phyloP scores from a whole-genome alignment of 2,113 vertebrate genomes.

The Aplodontia rufa region DNA sequence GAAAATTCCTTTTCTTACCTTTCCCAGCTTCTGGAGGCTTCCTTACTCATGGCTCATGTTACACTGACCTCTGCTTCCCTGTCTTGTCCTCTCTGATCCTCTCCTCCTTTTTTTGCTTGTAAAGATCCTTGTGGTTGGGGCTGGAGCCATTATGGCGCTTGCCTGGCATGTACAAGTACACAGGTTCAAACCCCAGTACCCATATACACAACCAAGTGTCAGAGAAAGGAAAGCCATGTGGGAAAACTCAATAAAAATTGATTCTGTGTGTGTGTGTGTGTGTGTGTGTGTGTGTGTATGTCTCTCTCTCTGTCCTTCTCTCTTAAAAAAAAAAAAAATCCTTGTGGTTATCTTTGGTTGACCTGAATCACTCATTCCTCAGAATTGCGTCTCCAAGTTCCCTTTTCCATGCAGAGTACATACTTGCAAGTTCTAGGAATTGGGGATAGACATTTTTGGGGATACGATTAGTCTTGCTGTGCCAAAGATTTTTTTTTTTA shows the following conservation, averaged over 20 bases:
- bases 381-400: background rate
- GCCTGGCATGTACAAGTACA: too few species aligned
- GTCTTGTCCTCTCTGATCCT: background rate
- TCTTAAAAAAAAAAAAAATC: too few species aligned
- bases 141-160: too few species aligned
- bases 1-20: background rate
- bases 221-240: too few species aligned
- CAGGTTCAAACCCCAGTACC: too few species aligned
- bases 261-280: too few species aligned
- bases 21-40: background rate
- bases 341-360: background rate
- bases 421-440: background rate
- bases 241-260: too few species aligned
- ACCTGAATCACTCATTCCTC: background rate
- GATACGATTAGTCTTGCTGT: background rate
- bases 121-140: background rate
- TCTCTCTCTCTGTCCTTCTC: too few species aligned
- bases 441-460: background rate
- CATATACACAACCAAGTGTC: too few species aligned
- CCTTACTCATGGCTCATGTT: too few species aligned
- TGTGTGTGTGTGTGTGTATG: too few species aligned
- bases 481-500: constrained; percentile 51
- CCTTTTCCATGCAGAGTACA: background rate
- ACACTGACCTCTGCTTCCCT: background rate
- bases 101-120: background rate